These are phyloP conservation scores for Oenanthe melanoleuca DNA, from an alignment of 2,113 vertebrate genomes.

Conservation along the genomic window DNA sequence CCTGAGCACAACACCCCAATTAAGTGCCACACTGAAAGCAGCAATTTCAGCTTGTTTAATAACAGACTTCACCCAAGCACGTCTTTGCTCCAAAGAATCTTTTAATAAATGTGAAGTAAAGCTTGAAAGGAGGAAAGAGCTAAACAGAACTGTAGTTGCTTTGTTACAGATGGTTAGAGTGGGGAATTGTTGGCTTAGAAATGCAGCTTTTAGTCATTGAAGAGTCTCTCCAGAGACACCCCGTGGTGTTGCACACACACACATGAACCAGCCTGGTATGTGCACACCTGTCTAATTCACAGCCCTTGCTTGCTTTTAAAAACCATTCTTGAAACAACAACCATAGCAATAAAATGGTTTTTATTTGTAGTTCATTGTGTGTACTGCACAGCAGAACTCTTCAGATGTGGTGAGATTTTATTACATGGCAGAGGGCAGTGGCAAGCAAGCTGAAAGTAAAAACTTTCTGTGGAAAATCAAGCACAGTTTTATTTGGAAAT, in stretches of 20 bases:
- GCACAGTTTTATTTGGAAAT: neutral
- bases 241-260: accelerated
- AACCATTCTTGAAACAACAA: neutral
- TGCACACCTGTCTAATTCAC: neutral
- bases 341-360: neutral
- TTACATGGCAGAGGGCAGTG: neutral
- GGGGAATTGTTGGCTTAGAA: neutral
- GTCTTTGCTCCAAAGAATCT: neutral
- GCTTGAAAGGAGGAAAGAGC: neutral
- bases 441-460: neutral
- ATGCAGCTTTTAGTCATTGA: neutral
- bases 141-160: neutral
- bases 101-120: neutral
- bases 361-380: neutral
- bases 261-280: neutral
- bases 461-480: neutral
- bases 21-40: conserved; percentile 31
- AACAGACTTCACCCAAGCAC: neutral
- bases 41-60: conserved; percentile 8
- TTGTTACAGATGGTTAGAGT: neutral
- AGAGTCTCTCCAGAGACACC: neutral
- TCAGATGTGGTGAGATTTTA: neutral
- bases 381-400: neutral
- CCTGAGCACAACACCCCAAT: conserved; percentile 42
- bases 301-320: neutral